A percentile compares a stretch with the other conserved stretches of the same genome.
phyloP scores from a whole-genome alignment of 2,797 vertebrate species.

The Somateria mollissima region DNA sequence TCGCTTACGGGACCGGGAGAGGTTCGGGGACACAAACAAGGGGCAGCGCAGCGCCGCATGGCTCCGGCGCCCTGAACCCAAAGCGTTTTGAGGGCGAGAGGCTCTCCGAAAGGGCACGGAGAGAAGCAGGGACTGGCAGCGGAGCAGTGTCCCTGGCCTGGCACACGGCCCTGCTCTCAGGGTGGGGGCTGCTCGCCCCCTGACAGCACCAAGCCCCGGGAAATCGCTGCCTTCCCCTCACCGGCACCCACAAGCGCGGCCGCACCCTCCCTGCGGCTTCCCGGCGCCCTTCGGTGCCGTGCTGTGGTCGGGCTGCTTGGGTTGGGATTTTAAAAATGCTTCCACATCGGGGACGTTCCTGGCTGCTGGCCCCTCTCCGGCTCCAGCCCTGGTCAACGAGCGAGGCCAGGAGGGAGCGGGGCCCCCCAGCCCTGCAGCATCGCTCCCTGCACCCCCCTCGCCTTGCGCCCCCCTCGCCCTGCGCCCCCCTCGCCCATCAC shows the following conservation, averaged over 20 bases:
- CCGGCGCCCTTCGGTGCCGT: accelerated
- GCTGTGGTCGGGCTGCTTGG: too few species aligned
- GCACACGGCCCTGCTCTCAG: accelerated
- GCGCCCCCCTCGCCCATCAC: too few species aligned
- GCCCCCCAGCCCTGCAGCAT: too few species aligned
- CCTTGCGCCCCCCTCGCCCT: too few species aligned
- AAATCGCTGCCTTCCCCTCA: background rate
- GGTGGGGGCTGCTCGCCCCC: background rate
- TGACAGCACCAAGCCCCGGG: accelerated
- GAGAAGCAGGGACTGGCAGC: accelerated
- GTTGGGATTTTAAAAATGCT: background rate
- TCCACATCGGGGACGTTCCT: background rate
- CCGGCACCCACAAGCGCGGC: accelerated
- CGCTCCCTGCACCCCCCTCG: too few species aligned
- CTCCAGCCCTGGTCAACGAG: accelerated
- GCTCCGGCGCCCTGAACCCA: background rate
- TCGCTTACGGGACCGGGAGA: background rate
- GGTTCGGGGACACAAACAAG: accelerated
- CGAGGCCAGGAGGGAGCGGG: background rate
- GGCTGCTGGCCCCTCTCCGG: background rate
- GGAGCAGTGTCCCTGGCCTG: background rate
- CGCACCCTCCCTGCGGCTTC: background rate
- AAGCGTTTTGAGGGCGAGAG: background rate
- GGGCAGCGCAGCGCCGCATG: accelerated
- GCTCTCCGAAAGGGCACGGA: accelerated